Evolutionary conservation across 1,140 invertebrate species (phyloP), one percentile per base, ranked within the genome.

Genomic region (Megalopta genalis): DNA sequence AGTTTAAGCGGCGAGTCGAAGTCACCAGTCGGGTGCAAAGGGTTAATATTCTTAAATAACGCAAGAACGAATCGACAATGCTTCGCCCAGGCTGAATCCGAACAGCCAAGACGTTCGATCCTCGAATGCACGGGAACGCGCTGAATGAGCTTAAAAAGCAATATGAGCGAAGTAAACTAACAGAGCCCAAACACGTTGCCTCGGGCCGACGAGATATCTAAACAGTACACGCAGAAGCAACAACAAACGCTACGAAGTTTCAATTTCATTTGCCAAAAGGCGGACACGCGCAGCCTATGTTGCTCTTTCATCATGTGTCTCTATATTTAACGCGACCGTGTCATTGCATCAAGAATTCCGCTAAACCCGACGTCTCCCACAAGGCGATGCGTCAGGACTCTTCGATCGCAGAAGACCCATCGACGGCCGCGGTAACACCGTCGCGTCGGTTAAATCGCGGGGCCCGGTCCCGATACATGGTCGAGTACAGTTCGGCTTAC

Each of bases 401-500:
- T 8, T 5, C 23, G 8, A 12, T 25, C 12, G 57, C 23, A 25
- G 10, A 25, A 25, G 21, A n/a, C 54, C 8, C n/a, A 23, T 57
- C n/a, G 2, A 57, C 16, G 32, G 66, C 21, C 69, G 8, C 37
- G 32, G 32, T 32, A 32, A 32, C 32, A 32, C 32, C 32, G 4
- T 32, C 32, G 32, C 1, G 4, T 32, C 32, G 32, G 32, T 4
- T 32, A 32, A 32, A 32, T 32, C 4, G 4, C 32, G 32, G 49
- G 49, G 1, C 10, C 49, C 0, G 49, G 49, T 16, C 14, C 1
- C 49, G 12, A 25, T n/a, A n/a, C 32, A 46, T 49, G 46, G 12
- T 18, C 49, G 6, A 54, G 49, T 42, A 54, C 23, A 23, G 42
- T 46, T 71, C 71, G 42, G 76, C 76, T 77, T 77, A 77, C 76